Conservation (phyloP, 2,113 vertebrate genomes). For the Bucco capensis region DNA sequence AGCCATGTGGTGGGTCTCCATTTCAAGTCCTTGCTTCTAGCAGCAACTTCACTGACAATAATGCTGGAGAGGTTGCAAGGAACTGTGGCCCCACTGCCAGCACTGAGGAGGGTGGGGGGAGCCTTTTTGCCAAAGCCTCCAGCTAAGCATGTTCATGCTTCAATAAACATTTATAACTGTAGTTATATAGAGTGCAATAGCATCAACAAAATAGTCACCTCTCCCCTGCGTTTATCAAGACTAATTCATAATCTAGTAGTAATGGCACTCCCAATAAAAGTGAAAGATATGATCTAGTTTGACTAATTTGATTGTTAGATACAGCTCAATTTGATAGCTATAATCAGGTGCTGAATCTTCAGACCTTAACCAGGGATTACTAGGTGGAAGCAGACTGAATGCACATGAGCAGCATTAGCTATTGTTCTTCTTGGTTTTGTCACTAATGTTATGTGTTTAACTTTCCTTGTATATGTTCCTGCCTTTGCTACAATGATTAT, state of each 20-base stretch:
- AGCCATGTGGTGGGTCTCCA: accelerated
- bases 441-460: not conserved
- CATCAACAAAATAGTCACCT: not conserved
- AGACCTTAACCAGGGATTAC: not conserved
- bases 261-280: not conserved
- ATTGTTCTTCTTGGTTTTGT: not conserved
- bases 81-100: not conserved
- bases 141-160: not conserved
- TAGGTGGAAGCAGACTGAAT: not conserved
- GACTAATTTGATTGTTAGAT: not conserved
- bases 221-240: not conserved
- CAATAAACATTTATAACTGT: not conserved
- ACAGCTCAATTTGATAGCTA: not conserved
- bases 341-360: not conserved
- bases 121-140: not conserved
- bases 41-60: not conserved
- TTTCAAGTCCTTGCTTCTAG: accelerated
- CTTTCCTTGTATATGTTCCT: not conserved
- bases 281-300: not conserved
- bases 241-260: not conserved
- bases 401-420: not conserved
- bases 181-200: not conserved
- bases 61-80: not conserved
- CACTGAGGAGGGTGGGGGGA: not conserved
- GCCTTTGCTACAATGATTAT: not conserved